phyloP scores from a whole-genome alignment of 2,888 invertebrate genomes.

The Alsophila aescularia region DNA sequence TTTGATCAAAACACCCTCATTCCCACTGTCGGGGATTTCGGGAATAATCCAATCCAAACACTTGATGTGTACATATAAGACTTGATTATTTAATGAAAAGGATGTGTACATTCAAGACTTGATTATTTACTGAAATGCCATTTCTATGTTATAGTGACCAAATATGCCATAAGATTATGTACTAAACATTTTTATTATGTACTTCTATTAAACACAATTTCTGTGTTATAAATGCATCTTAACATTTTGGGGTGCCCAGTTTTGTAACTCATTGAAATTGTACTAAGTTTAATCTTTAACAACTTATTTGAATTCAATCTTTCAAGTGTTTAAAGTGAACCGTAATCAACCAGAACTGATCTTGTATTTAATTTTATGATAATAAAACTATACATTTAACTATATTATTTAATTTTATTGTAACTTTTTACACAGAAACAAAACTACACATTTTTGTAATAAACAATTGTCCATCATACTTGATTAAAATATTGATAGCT shows the following conservation, averaged over 20 bases:
- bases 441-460: not conserved
- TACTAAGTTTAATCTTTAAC: not conserved
- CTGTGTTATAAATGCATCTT: not conserved
- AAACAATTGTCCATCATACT: not conserved
- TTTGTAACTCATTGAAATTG: not conserved
- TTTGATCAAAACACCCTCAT: too few species aligned
- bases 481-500: not conserved
- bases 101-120: too few species aligned
- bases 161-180: too few species aligned
- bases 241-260: not conserved
- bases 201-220: not conserved
- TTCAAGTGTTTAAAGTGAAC: not conserved
- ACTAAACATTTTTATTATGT: not conserved
- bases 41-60: too few species aligned
- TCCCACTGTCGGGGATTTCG: too few species aligned
- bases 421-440: not conserved
- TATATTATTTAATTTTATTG: conserved; percentile 8
- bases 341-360: conserved; percentile 21
- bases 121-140: too few species aligned
- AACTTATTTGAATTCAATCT: not conserved
- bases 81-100: too few species aligned
- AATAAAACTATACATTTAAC: conserved; percentile 23
- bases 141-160: too few species aligned
- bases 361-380: conserved; percentile 28
- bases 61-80: too few species aligned